A percentile compares a stretch with the other conserved stretches of the same genome.
Conservation (phyloP, 2,888 invertebrate species). For the Pelosia muscerda region DNA sequence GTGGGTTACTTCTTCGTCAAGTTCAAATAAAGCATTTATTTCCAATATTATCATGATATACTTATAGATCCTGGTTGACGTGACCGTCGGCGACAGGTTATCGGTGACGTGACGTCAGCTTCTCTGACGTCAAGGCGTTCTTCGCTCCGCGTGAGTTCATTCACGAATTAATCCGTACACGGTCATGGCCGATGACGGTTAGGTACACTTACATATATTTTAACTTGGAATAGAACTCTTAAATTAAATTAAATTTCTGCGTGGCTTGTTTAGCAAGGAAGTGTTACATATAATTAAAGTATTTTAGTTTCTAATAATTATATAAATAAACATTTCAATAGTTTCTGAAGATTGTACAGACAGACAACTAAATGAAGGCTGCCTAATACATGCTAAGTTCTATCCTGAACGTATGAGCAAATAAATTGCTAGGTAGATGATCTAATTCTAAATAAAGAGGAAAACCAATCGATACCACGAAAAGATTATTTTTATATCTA, state of each 20-base stretch:
- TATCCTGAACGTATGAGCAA: neutral
- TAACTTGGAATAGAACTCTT: neutral
- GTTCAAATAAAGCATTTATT: neutral
- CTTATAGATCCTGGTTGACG: constrained; percentile 56
- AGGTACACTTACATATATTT: constrained; percentile 13
- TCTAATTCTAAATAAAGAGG: constrained; percentile 11
- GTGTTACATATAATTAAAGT: no score
- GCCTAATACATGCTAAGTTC: neutral
- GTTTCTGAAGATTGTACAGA: neutral
- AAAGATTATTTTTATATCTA: constrained; percentile 10
- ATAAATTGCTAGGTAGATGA: constrained; percentile 3
- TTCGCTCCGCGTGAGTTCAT: constrained; percentile 74
- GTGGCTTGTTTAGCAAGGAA: constrained; percentile 5
- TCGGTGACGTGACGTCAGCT: constrained; percentile 67
- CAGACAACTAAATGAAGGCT: neutral
- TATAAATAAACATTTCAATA: neutral
- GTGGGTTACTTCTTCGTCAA: neutral
- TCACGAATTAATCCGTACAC: constrained; percentile 76
- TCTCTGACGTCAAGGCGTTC: constrained; percentile 69
- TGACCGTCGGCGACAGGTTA: constrained; percentile 52
- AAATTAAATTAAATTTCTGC: neutral
- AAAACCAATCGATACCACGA: constrained; percentile 18
- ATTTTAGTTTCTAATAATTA: neutral
- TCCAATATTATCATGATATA: neutral
- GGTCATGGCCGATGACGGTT: constrained; percentile 68